Base-by-base conservation (phyloP, 1,140 invertebrate genomes). In the Conopomorpha cramerella region DNA sequence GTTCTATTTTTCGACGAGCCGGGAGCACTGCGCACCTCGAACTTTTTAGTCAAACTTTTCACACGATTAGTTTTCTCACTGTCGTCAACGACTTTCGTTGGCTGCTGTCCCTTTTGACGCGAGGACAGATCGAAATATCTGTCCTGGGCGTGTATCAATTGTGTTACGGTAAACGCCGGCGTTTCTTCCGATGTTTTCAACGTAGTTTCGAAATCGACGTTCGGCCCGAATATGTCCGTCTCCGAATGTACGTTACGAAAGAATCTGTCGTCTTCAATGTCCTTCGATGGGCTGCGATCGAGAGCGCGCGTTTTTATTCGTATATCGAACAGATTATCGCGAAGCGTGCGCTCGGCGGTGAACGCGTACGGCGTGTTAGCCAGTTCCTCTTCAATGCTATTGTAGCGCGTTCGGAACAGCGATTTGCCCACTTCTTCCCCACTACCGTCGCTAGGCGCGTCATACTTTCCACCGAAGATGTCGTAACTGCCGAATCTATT, bases 301-400 rank as follows among this genome's bases (percentile, higher is more conserved):
- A 42, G 30, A 1, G 34, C 34, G 10, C 46, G 39, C 19, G 53
- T 47, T n/a, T 65, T 50, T 8, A 72, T 68, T 0, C 66, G 73
- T 2, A 72, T 70, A 23, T 70, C 65, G 2, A 34, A n/a, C 2
- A 17, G 11, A 30, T 61, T 53, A 51, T 46, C 37, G 7, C 52
- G 41, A 0, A 64, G 41, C 8, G 55, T 48, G 12, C 59, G 57
- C 8, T 60, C 59, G 0, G 51, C 63, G 0, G 66, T 59, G 60
- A 79, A 79, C 19, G 77, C 77, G 46, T 79, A 79, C 8, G 77
- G 77, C 30, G 77, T 79, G 36, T 76, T 78, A 1, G 77, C 73
- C 2, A 79, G 47, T 31, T 79, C 74, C 35, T 74, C 64, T 41
- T 79, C 77, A 1, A 79, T 57, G 37, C 73, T 77, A 46, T 77